Conservation (phyloP, 2,888 invertebrate genomes). For the Netelia virgata region DNA sequence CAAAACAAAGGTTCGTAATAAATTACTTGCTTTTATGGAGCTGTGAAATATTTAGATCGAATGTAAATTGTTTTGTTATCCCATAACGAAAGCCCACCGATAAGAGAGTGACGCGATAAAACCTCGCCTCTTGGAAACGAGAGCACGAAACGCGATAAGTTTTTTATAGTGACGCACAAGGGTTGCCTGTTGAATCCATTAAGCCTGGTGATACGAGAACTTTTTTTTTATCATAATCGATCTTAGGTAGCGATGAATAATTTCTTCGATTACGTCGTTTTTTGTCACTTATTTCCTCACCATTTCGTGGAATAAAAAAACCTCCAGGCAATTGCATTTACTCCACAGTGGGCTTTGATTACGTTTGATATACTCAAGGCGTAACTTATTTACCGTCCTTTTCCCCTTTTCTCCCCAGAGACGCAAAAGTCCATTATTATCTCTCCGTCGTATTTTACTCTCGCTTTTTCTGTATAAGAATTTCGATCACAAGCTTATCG, state of each 20-base stretch:
- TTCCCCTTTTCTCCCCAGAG: background rate
- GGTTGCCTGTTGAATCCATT: slow-evolving; percentile 35
- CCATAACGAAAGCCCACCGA: slow-evolving; percentile 2
- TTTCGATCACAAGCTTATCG: slow-evolving; percentile 7
- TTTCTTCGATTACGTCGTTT: slow-evolving; percentile 18
- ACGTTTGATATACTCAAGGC: slow-evolving; percentile 15
- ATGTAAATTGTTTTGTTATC: slow-evolving; percentile 7
- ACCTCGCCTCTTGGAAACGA: slow-evolving; percentile 15
- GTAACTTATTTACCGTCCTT: slow-evolving; percentile 20
- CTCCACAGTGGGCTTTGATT: background rate
- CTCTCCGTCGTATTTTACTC: slow-evolving; percentile 13
- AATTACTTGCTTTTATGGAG: background rate
- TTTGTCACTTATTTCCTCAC: slow-evolving; percentile 11
- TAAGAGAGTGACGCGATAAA: slow-evolving; percentile 11
- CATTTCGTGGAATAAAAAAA: background rate
- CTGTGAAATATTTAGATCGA: background rate
- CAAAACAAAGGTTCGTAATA: background rate
- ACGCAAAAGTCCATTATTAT: slow-evolving; percentile 27
- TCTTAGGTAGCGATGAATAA: background rate
- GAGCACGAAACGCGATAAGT: background rate
- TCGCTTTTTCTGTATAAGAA: slow-evolving; percentile 11
- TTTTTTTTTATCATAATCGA: background rate
- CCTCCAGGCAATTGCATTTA: slow-evolving; percentile 15
- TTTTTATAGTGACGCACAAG: background rate
- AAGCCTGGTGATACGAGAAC: slow-evolving; percentile 2